Evolutionary conservation across 2,797 vertebrate genomes (phyloP), one percentile per base, ranked within the genome.

Genomic region (Leptoclinus maculatus): DNA sequence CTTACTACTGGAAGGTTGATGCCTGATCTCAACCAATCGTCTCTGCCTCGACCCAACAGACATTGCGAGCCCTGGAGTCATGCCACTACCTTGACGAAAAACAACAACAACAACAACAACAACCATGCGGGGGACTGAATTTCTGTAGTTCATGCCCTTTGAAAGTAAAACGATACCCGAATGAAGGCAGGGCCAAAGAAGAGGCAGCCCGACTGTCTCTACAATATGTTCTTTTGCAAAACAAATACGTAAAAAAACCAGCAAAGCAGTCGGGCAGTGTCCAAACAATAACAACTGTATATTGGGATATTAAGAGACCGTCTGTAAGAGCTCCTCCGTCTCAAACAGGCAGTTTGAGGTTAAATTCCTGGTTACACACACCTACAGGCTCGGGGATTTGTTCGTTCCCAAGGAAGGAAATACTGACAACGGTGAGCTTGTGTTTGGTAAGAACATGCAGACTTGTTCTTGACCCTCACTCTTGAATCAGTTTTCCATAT

Each of bases 401-500:
- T 80, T 71, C 47, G 3, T 70, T 90, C 85, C n/a, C 71, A 74
- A 21, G 76, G 69, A 90, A 85, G 85, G 88, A 91, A 89, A 87
- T 54, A 69, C 83, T 69, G 76, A 85, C 83, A 84, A 73, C 74
- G 3, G 69, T 56, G 67, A 82, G 80, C 76, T 82, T 83, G 85
- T 87, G 77, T 87, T 89, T 76, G 67, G 71, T 81, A 87, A 81
- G 90, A 91, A 93, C 91, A 91, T 78, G 86, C 76, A 80, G 84
- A 85, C 85, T 57, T 85, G 82, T 80, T 79, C 66, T 74, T 66
- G 79, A 84, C 84, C 84, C 78, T 79, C 29, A 23, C 84, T 82
- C 76, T 71, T 27, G 76, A 91, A 94, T 93, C 64, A 49, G 71
- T 92, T 94, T 95, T 93, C 94, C 94, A 94, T 93, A 91, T 94